Evolutionary conservation across 2,797 vertebrate species (phyloP).

Genomic region (Sebastes reedi): DNA sequence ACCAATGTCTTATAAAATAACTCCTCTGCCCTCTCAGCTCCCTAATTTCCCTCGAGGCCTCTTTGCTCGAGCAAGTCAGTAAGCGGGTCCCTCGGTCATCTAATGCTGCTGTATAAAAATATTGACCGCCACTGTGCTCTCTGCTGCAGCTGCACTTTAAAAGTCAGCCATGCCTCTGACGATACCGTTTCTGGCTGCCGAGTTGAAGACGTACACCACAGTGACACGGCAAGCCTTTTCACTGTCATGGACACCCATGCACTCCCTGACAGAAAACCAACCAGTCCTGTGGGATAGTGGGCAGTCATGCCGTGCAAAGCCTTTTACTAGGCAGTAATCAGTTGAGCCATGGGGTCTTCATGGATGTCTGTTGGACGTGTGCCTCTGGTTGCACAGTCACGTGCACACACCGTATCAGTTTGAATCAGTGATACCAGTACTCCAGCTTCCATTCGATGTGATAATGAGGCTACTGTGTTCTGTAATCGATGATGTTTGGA

Average conservation of each 20-base stretch:
- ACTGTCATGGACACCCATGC: background rate
- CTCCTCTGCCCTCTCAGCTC: background rate
- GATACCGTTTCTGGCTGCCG: background rate
- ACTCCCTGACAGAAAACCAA: background rate
- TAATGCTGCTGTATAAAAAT: constrained; percentile 14
- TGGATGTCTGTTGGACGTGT: background rate
- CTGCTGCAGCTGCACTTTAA: constrained; percentile 39
- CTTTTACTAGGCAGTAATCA: constrained; percentile 7
- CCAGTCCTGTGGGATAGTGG: background rate
- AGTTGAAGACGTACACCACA: background rate
- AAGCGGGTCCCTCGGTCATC: background rate
- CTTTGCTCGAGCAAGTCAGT: background rate
- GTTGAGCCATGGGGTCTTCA: background rate
- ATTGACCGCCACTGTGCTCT: constrained; percentile 14
- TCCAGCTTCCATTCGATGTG: constrained; percentile 9
- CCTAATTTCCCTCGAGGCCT: constrained; percentile 25
- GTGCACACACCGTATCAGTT: background rate
- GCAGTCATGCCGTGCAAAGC: constrained; percentile 3
- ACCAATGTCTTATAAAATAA: background rate
- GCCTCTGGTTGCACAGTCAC: background rate
- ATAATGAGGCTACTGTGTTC: constrained; percentile 40
- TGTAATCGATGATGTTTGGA: constrained; percentile 43
- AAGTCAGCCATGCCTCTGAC: constrained; percentile 27
- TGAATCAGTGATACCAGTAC: background rate
- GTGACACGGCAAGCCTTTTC: constrained; percentile 9